A percentile compares a stretch with the other conserved stretches of the same genome.
phyloP scores from a whole-genome alignment of 2,797 vertebrate species.

The Malacoraja senta region DNA sequence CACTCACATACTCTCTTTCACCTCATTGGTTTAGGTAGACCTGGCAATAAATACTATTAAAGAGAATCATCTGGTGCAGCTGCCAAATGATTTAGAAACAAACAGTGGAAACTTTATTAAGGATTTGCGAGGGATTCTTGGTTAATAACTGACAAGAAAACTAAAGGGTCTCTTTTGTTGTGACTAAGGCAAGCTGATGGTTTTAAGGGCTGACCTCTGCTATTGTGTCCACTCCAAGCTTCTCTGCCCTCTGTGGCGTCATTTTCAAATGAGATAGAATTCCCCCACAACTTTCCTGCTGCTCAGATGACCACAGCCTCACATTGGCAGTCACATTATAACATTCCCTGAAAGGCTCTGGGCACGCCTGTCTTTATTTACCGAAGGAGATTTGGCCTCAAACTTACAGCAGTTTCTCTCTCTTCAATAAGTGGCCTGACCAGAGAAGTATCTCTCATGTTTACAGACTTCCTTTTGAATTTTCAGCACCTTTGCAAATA shows the following conservation, averaged over 20 bases:
- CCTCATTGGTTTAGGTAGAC: no score
- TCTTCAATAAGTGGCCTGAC: background rate
- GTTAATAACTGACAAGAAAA: background rate
- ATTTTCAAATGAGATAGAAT: background rate
- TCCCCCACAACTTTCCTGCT: no score
- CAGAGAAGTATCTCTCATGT: background rate
- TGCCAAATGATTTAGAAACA: background rate
- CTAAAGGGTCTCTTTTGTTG: background rate
- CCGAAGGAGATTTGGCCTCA: background rate
- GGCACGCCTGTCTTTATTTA: background rate
- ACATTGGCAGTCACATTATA: background rate
- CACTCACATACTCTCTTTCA: no score
- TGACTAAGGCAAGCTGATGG: background rate
- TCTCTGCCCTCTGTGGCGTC: background rate
- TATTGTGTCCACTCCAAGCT: background rate
- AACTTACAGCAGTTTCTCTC: background rate
- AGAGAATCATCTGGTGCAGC: background rate
- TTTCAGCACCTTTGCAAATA: slow-evolving; percentile 3
- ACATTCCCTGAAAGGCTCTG: background rate
- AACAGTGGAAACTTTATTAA: background rate
- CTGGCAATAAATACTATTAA: background rate
- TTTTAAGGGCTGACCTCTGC: background rate
- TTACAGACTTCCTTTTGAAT: background rate
- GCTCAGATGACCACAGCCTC: background rate
- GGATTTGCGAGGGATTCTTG: background rate